Evolutionary conservation across 2,888 invertebrate species (phyloP).

Genomic region (Abrostola tripartita): DNA sequence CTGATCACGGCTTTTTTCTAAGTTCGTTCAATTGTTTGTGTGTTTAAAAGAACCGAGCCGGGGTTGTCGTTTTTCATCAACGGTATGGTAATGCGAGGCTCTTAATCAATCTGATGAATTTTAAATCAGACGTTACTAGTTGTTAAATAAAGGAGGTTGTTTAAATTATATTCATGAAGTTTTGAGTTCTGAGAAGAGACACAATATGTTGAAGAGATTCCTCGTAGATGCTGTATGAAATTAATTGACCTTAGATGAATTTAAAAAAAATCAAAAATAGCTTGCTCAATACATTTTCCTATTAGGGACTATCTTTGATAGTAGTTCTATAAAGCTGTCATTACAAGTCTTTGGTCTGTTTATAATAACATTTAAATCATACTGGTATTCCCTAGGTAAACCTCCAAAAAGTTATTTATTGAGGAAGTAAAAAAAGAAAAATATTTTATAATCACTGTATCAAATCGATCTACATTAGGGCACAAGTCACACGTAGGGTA

Average conservation of each 20-base stretch:
- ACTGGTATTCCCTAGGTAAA: too few species aligned
- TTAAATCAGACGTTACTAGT: constrained; percentile 66
- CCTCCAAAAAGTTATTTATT: neutral
- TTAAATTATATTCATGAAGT: constrained; percentile 31
- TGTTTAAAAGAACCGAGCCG: constrained; percentile 80
- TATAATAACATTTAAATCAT: too few species aligned
- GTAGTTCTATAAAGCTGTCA: too few species aligned
- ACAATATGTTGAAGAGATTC: too few species aligned
- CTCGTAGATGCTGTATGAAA: too few species aligned
- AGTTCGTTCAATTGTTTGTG: constrained; percentile 82
- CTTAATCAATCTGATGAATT: constrained; percentile 83
- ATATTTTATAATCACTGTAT: constrained; percentile 10
- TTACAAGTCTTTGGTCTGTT: too few species aligned
- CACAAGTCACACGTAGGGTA: constrained; percentile 15
- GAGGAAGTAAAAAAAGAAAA: neutral
- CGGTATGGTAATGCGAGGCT: constrained; percentile 76
- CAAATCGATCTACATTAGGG: constrained; percentile 28
- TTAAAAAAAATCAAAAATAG: neutral
- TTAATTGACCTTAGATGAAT: constrained; percentile 6
- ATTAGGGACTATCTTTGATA: too few species aligned
- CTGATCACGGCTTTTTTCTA: constrained; percentile 80
- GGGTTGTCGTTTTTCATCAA: constrained; percentile 66
- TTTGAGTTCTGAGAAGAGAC: constrained; percentile 24
- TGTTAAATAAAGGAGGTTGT: constrained; percentile 35
- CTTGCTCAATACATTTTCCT: too few species aligned